These are phyloP conservation scores for Epinotia brunnichana DNA, from an alignment of 2,888 invertebrate genomes.

Conservation along the genomic window DNA sequence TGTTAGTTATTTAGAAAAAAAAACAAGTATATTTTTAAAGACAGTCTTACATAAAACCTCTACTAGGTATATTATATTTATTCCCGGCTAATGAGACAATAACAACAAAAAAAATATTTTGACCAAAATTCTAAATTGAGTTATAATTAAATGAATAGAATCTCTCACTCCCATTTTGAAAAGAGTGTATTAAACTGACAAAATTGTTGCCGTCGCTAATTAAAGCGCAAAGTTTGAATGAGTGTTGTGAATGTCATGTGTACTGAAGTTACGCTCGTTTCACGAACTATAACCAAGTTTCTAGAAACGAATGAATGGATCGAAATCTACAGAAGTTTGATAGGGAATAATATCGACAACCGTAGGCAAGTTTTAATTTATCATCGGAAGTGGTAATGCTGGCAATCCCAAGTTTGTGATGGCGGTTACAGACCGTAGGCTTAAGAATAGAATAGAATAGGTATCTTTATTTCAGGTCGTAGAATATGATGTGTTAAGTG, in stretches of 20 bases:
- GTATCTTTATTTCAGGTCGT: background rate
- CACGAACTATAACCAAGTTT: constrained; percentile 69
- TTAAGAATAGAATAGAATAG: background rate
- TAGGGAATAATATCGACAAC: constrained; percentile 51
- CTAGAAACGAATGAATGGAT: constrained; percentile 57
- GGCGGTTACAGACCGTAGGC: constrained; percentile 9
- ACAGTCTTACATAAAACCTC: no score
- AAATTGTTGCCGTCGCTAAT: background rate
- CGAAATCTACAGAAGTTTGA: constrained; percentile 52
- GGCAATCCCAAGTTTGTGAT: constrained; percentile 14
- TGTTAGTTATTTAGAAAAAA: no score
- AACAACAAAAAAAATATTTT: no score
- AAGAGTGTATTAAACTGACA: no score
- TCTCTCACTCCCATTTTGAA: no score
- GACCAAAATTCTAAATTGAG: no score
- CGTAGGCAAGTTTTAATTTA: constrained; percentile 33
- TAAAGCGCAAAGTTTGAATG: background rate
- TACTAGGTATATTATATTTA: no score
- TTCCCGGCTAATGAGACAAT: no score
- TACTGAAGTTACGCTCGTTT: background rate
- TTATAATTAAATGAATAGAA: no score
- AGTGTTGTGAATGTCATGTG: background rate
- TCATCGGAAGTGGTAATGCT: constrained; percentile 27
- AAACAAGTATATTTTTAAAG: no score
- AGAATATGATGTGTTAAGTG: no score